Conservation (phyloP, 2,797 vertebrate genomes). For the Hyperoplus immaculatus region DNA sequence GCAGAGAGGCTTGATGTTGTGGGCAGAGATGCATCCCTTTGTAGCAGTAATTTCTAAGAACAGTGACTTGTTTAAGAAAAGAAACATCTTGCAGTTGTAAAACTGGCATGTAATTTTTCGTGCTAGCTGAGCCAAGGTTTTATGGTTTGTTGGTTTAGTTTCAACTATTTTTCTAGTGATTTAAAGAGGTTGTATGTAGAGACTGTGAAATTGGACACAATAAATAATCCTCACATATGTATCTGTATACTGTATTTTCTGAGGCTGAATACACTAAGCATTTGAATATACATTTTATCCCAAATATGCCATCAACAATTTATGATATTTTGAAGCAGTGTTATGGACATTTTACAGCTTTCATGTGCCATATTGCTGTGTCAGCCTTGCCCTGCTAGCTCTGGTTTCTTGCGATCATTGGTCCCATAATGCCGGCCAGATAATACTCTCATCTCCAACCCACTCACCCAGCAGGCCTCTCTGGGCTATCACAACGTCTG, state of each 20-base stretch:
- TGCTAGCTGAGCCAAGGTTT: background rate
- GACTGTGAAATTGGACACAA: background rate
- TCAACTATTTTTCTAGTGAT: constrained; percentile 1
- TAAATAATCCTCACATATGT: constrained; percentile 15
- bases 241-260: background rate
- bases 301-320: constrained; percentile 18
- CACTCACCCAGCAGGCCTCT: constrained; percentile 32
- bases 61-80: background rate
- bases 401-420: constrained; percentile 29
- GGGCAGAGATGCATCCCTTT: background rate
- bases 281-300: constrained; percentile 19
- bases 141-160: background rate
- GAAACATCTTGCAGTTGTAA: background rate
- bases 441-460: constrained; percentile 42
- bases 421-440: constrained; percentile 32
- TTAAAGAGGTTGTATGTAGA: constrained; percentile 6
- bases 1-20: constrained; percentile 29
- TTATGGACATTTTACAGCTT: constrained; percentile 18
- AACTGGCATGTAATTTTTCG: background rate
- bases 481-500: constrained; percentile 62
- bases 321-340: background rate
- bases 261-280: constrained; percentile 5
- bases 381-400: constrained; percentile 24
- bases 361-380: background rate
- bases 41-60: constrained; percentile 18